These are phyloP conservation scores for Agrilus biguttatus DNA, from an alignment of 2,888 invertebrate species.

Conservation along the genomic window DNA sequence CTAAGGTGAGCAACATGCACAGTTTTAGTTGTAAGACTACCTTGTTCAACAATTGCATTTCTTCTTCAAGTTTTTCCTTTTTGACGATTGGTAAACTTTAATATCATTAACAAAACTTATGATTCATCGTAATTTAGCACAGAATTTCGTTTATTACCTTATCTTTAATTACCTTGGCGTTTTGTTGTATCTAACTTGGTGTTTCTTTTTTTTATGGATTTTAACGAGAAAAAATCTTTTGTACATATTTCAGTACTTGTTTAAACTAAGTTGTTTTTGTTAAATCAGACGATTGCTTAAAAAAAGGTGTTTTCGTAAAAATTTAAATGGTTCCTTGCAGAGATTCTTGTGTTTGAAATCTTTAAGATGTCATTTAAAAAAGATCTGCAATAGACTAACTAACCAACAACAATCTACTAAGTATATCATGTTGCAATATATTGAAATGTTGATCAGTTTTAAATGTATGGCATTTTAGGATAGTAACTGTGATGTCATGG, in stretches of 20 bases:
- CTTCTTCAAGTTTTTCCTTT: no score
- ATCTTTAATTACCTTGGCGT: no score
- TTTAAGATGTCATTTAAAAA: constrained; percentile 6
- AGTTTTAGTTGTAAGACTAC: constrained; percentile 6
- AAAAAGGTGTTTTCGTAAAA: constrained; percentile 7
- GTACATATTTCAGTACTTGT: no score
- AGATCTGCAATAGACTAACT: neutral
- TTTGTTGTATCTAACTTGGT: no score
- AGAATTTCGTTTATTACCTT: no score
- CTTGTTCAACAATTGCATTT: no score
- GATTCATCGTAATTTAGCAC: no score
- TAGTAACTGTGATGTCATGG: constrained; percentile 28
- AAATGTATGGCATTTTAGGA: constrained; percentile 21
- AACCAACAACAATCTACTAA: constrained; percentile 1
- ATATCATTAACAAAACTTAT: no score
- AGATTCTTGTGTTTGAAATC: constrained; percentile 10
- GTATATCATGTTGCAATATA: constrained; percentile 10
- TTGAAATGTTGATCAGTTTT: constrained; percentile 19
- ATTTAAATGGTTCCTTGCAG: constrained; percentile 9
- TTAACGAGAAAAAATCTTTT: no score
- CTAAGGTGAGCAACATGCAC: constrained; percentile 6
- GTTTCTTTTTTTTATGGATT: no score
- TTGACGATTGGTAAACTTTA: no score
- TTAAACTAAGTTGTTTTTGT: constrained; percentile 4
- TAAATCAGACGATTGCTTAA: constrained; percentile 9